Evolutionary conservation across 2,797 vertebrate genomes (phyloP).

Genomic region (Ispidina picta): DNA sequence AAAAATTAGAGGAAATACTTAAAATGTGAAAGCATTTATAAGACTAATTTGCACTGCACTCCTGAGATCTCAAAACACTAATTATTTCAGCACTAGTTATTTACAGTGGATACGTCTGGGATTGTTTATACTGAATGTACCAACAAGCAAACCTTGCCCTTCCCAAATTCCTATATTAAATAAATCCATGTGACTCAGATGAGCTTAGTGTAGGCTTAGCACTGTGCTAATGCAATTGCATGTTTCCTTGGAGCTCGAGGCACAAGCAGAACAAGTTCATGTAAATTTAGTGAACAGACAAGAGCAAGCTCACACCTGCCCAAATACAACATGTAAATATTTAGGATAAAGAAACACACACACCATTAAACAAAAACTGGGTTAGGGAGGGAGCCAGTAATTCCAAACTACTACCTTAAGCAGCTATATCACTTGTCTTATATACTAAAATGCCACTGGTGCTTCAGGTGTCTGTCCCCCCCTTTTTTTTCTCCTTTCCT

Average conservation of each 20-base stretch:
- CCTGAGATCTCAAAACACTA: conserved; percentile 4
- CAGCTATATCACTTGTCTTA: not conserved
- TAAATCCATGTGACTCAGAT: conserved; percentile 58
- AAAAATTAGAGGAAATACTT: conserved; percentile 28
- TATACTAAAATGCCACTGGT: not conserved
- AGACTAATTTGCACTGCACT: conserved; percentile 13
- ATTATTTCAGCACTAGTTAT: conserved; percentile 31
- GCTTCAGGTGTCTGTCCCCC: not conserved
- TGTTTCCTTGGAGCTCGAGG: conserved; percentile 39
- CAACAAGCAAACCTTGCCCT: conserved; percentile 41
- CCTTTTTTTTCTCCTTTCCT: not conserved
- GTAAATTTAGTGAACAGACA: not conserved
- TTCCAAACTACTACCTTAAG: not conserved
- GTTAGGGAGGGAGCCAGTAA: not conserved
- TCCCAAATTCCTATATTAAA: conserved; percentile 67
- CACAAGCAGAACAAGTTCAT: conserved; percentile 58
- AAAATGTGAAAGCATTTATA: not conserved
- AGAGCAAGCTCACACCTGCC: conserved; percentile 58
- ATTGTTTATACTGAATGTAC: conserved; percentile 42
- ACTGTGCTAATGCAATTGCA: conserved; percentile 27
- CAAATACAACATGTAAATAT: conserved; percentile 32
- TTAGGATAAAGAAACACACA: conserved; percentile 8
- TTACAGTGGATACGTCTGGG: conserved; percentile 31
- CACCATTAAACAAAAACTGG: conserved; percentile 33
- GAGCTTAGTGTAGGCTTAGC: conserved; percentile 56